Base-by-base conservation (phyloP, 2,797 vertebrate genomes). In the Acrocephalus scirpaceus region DNA sequence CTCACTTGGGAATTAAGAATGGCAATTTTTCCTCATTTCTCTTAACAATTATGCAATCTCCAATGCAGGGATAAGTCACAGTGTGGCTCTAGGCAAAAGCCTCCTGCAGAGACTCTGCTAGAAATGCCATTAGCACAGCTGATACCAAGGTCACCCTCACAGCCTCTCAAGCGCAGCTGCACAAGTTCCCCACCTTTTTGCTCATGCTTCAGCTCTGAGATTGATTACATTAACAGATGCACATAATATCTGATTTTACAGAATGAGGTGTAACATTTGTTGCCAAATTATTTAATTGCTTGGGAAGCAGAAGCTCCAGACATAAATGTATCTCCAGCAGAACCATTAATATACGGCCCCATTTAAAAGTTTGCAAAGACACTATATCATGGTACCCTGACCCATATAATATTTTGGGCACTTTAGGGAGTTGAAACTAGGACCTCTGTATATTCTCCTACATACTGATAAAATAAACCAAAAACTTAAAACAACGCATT, bases 101-200 rank as follows among this genome's bases (percentile, higher is more conserved):
- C 74, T 93, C 67, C 90, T 77, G 87, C 92, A 83, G 90, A 94
- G 69, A 76, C 27, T 76, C 90, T 73, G 65, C 89, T 50, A 70
- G 85, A 96, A 97, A 95, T 57, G 75, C 87, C 92, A 90, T 87
- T 75, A 97, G 89, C 87, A 82, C 48, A 67, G 90, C 85, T 62
- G 83, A 73, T 75, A 60, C 74, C 93, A 93, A 98, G 97, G 96
- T 97, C 96, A 97, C 80, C 90, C 92, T 77, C 84, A 90, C n/a
- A 95, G 51, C 69, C 91, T 78, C 86, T 76, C 79, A 74, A 70
- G 61, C 92, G 78, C 90, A 65, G 74, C 72, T 53, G 20, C 7
- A 79, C 74, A 90, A 56, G 62, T 70, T 95, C 87, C 76, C 66
- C 75, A 50, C 67, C 83, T 88, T 61, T 85, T 72, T 58, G 74